Percentiles rank a stretch among this genome's conserved stretches.
Evolutionary conservation across 2,797 vertebrate species (phyloP).

Genomic region (Erithacus rubecula): DNA sequence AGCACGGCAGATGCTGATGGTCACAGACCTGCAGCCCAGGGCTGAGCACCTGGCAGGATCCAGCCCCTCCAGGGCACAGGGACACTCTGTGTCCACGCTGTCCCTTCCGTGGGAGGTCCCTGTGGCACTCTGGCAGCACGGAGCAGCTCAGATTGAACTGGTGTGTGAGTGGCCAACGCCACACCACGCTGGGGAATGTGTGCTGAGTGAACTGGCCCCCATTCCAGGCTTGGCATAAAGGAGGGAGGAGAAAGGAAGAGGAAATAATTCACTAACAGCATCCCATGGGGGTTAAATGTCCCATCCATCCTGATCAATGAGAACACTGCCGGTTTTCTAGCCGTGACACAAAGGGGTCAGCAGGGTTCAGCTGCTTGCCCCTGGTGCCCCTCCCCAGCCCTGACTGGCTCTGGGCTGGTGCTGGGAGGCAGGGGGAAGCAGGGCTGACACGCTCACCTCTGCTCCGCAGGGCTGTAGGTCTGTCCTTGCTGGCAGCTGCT

Average conservation of each 20-base stretch:
- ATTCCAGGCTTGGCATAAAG: slow-evolving; percentile 13
- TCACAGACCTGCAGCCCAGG: rapidly evolving
- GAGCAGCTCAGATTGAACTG: background rate
- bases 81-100: background rate
- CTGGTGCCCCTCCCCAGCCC: slow-evolving; percentile 16
- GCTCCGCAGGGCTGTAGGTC: slow-evolving; percentile 94
- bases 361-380: slow-evolving; percentile 20
- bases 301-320: slow-evolving; percentile 62
- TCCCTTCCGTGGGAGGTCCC: background rate
- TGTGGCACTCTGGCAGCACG: background rate
- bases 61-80: background rate
- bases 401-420: background rate
- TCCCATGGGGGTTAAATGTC: slow-evolving; percentile 62
- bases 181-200: background rate
- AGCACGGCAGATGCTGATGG: background rate
- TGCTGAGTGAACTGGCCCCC: background rate
- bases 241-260: slow-evolving; percentile 61
- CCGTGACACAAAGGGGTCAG: slow-evolving; percentile 27
- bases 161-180: background rate
- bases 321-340: slow-evolving; percentile 18
- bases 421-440: background rate
- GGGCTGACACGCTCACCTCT: slow-evolving; percentile 85
- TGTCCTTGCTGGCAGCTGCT: slow-evolving; percentile 96
- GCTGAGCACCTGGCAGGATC: background rate
- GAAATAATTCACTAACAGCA: slow-evolving; percentile 68